Percentiles rank a stretch among this genome's conserved stretches.
phyloP scores from a whole-genome alignment of 2,888 invertebrate genomes.

The Eristalis pertinax region DNA sequence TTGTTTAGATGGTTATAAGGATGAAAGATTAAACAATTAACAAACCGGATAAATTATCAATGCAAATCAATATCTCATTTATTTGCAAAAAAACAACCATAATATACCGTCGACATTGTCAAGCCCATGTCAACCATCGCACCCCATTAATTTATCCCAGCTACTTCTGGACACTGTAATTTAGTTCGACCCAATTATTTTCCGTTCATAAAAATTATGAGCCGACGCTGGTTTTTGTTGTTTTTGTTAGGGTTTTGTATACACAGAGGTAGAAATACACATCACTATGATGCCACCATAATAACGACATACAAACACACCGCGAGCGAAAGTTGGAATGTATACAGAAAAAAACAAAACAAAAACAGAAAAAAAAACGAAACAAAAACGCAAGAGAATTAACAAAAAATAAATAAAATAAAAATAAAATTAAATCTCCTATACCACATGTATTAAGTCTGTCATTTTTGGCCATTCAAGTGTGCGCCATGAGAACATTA shows the following conservation, averaged over 20 bases:
- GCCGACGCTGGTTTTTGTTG: conserved; percentile 54
- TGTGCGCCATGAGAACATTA: conserved; percentile 78
- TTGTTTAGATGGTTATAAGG: background rate
- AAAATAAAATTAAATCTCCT: conserved; percentile 49
- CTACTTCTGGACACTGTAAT: conserved; percentile 69
- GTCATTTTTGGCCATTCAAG: conserved; percentile 70
- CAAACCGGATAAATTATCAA: conserved; percentile 51
- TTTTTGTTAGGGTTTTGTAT: background rate
- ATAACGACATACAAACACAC: conserved; percentile 46
- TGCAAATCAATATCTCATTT: conserved; percentile 61
- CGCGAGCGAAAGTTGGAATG: conserved; percentile 61
- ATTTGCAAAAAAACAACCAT: conserved; percentile 43
- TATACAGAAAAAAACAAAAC: conserved; percentile 11
- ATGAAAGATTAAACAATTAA: background rate
- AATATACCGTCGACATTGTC: conserved; percentile 52
- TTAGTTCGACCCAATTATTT: conserved; percentile 72
- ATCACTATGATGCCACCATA: conserved; percentile 33
- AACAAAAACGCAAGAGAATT: background rate
- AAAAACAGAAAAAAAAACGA: conserved; percentile 14
- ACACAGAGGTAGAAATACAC: conserved; percentile 35
- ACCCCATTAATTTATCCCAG: conserved; percentile 61
- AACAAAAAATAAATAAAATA: conserved; percentile 36
- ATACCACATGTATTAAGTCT: conserved; percentile 68
- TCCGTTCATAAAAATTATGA: conserved; percentile 72
- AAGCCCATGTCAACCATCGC: conserved; percentile 65